Evolutionary conservation across 2,113 vertebrate species (phyloP), one percentile per base, ranked within the genome.

Genomic region (Leptodactylus fuscus): DNA sequence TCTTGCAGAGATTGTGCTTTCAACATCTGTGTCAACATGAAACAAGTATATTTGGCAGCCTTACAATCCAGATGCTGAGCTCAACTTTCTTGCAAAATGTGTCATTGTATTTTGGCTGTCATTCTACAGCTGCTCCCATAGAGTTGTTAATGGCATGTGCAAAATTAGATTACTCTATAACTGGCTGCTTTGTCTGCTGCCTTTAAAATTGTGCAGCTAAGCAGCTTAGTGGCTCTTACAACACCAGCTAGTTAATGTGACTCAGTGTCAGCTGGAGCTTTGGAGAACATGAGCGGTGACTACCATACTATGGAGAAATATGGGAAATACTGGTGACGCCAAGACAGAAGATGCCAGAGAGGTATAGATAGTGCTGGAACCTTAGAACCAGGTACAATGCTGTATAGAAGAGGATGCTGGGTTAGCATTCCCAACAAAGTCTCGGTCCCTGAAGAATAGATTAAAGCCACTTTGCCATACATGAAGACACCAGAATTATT

Each of bases 41-140:
- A 69, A 75, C 44, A 74, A 55, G 62, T 85, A 79, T 69, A 69
- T 85, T 85, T 79, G 74, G 75, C 83, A 85, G 74, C 62, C 62
- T 86, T 81, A 86, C 77, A 86, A 81, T 70, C 84, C 84, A 86
- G 84, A 86, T 80, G 84, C 84, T 73, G 49, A 81, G 84, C 84
- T 73, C 76, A 73, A 81, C 77, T 86, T 85, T 79, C 77, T 73
- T 73, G 77, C 53, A 81, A 71, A 81, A 58, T 69, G 16, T 76
- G 38, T 71, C 76, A 81, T 80, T 81, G 77, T 85, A 53, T 32
- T 73, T 46, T 80, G 84, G 77, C 77, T 81, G 65, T 86, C 76
- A 86, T 86, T 73, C 38, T 81, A 36, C 77, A 86, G 84, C 70
- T 83, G 82, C 71, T 76, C 73, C 62, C 51, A 75, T 83, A 48